Base-by-base conservation (phyloP, 2,113 vertebrate genomes). In the Machaerirhynchus nigripectus region DNA sequence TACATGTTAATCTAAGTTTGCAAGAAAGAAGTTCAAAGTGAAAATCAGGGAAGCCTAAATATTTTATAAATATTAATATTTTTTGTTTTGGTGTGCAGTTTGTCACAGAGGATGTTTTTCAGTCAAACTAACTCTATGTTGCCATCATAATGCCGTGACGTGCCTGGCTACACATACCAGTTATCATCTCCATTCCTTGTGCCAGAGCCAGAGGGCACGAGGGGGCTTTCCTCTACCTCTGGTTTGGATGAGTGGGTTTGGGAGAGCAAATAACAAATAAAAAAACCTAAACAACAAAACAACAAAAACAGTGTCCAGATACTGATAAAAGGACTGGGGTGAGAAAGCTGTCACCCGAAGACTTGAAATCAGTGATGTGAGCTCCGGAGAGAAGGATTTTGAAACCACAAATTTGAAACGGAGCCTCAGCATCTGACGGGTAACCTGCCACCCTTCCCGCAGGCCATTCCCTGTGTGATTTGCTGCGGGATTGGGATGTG, bases 391-490 rank as follows among this genome's bases (percentile, higher is more conserved):
- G 71, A 9, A 61, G 12, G 30, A 15, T 56, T 52, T 65, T 40
- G 81, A 46, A 50, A 14, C 6, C 1, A 1, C 14, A 30, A 10
- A 4, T 35, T 49, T 40, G 22, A 27, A 27, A 8, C 1, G 0
- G 5, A 82, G 24, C 57, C 15, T 4, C 12, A 2, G 49, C 6
- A 2, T 10, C 5, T 7, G 46, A 27, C 0, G 0, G 9, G 35
- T 16, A 11, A 8, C 26, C 42, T 20, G 2, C 18, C 9, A 4
- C 33, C 8, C 16, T 57, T 35, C 46, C 35, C 0, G 0, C 16
- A 8, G 55, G 15, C 23, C 7, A 1, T 20, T 53, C 23, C 44
- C 35, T 7, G 26, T 0, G 1, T 0, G 0, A 2, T 33, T 69
- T 65, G n/a, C 69, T n/a, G 30, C 1, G 0, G 49, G 44, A 28